Conservation (phyloP, 1,140 invertebrate species). For the Fopius arisanus region DNA sequence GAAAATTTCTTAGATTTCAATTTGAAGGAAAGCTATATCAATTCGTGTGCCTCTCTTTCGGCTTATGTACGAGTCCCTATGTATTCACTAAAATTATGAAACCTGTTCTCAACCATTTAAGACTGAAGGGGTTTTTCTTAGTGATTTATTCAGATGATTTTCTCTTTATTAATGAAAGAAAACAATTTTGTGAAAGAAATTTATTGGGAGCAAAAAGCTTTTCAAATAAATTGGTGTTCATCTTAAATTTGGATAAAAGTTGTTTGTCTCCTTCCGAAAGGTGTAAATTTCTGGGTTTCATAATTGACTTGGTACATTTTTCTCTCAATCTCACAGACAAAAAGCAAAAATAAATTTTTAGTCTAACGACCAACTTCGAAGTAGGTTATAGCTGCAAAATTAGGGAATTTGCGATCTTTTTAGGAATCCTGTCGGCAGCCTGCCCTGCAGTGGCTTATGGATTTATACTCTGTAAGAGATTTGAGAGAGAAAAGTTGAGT, state of each 20-base stretch:
- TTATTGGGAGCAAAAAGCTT: neutral
- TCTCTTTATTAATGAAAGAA: neutral
- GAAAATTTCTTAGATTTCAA: neutral
- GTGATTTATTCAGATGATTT: neutral
- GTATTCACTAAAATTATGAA: neutral
- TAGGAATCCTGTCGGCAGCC: neutral
- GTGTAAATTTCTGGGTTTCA: neutral
- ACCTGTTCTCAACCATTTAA: neutral
- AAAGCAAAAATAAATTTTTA: neutral
- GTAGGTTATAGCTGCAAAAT: neutral
- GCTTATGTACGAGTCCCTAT: neutral
- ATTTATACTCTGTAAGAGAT: neutral
- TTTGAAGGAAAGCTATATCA: neutral
- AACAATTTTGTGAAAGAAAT: neutral
- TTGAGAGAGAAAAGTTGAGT: neutral
- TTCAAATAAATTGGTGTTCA: neutral
- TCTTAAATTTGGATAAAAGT: neutral
- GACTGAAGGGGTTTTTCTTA: neutral
- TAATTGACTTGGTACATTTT: neutral
- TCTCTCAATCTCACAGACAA: neutral
- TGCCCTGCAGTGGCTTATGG: neutral
- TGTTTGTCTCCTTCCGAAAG: neutral
- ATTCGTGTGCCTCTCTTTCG: neutral
- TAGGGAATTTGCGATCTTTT: neutral
- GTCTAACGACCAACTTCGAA: neutral